Base-by-base conservation (phyloP, 2,113 vertebrate species). In the Geothlypis trichas region DNA sequence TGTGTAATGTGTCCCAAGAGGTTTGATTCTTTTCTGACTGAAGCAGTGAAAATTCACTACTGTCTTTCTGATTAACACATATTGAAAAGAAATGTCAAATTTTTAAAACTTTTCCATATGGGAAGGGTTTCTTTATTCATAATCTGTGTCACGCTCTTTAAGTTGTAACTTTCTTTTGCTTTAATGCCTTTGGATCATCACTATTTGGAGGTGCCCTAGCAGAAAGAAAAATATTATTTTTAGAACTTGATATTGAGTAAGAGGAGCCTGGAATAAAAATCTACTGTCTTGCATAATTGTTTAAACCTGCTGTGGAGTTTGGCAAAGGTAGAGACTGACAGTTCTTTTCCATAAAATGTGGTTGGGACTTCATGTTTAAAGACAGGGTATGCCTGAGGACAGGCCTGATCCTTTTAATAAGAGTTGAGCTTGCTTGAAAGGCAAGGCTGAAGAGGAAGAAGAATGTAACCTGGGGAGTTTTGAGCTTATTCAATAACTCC, bases 191-290 rank as follows among this genome's bases (percentile, higher is more conserved):
- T 79, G 92, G 92, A 88, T 93, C 47, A 59, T 88, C 67, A 15
- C 37, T 86, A 24, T 90, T 95, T 67, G 76, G 85, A 92, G 92
- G 72, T 88, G 47, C 69, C 78, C 68, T 91, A 84, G 46, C 58
- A 92, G 88, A 94, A 95, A 95, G 86, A 84, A 93, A 93, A 91
- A 91, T 84, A 94, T 49, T 92, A 46, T 90, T 96, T 96, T 95
- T 84, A 86, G 78, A 89, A 93, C 76, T 59, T 86, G 72, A 80
- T 41, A 65, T 63, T 23, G 78, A 80, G 68, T 61, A 79, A 94
- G 78, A 77, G 17, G 49, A 90, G 51, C 77, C 85, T 91, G 79
- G 82, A 93, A 92, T 90, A 2, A 2, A 88, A 95, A 93, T 90
- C 61, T 68, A 58, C 72, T 73, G 89, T 92, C 89, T 77, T 77